Evolutionary conservation across 2,888 invertebrate species (phyloP).

Genomic region (Leptopilina myrica): DNA sequence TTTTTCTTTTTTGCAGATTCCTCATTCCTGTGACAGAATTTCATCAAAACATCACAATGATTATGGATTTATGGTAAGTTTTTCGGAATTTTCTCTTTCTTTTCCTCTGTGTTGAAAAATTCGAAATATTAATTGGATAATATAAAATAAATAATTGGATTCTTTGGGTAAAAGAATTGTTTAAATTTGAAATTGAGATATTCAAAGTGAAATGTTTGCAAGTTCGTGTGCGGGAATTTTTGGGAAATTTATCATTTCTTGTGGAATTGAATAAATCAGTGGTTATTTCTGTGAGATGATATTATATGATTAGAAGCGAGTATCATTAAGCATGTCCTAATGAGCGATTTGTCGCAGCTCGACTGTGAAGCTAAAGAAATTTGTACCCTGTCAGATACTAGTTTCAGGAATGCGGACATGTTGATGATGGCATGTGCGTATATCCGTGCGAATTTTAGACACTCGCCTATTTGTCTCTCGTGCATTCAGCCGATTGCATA

Average conservation of each 20-base stretch:
- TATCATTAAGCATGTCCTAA: slow-evolving; percentile 13
- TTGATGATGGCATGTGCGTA: slow-evolving; percentile 6
- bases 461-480: not conserved
- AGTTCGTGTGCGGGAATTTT: not conserved
- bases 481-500: not conserved
- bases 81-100: not conserved
- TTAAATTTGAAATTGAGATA: no score
- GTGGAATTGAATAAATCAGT: not conserved
- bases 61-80: slow-evolving; percentile 70
- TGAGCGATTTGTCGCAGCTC: slow-evolving; percentile 11
- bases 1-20: slow-evolving; percentile 62
- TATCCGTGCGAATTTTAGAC: slow-evolving; percentile 21
- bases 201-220: no score
- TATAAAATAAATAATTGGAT: no score
- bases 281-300: not conserved
- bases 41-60: slow-evolving; percentile 66
- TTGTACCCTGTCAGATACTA: slow-evolving; percentile 21
- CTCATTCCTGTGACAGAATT: slow-evolving; percentile 49
- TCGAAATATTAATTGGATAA: no score
- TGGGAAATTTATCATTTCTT: not conserved
- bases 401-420: slow-evolving; percentile 21
- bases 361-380: slow-evolving; percentile 8
- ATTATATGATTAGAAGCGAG: slow-evolving; percentile 4
- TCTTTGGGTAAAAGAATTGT: no score
- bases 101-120: no score